Base-by-base conservation (phyloP, 37 sponge, comb jelly and placozoan genomes). In the Haliclona indistincta region DNA sequence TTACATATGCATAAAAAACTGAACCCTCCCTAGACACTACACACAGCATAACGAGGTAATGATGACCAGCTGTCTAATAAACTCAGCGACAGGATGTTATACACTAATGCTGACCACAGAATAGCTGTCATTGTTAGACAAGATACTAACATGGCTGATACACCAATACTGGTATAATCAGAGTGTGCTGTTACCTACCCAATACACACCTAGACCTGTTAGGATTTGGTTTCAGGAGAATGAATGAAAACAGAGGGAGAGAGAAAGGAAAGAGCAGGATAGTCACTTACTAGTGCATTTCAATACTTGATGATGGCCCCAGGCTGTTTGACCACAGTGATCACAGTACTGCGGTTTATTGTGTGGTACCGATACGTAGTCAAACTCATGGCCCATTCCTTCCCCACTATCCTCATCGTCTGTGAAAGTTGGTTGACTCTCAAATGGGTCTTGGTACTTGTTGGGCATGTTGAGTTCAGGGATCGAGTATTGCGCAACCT, bases 341-440 rank as follows among this genome's bases (percentile, higher is more conserved):
- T 76, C 94, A 89, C 70, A 73, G 76, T 56, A 89, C 85, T 74
- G 86, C 55, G 73, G 76, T 42, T 67, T 82, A 67, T 71, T 85
- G 70, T 66, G 90, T 56, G 58, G 96, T 70, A 95, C 83, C 54
- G 83, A 79, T 66, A 86, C 52, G 73, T 61, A 33, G 81, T 64
- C 60, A 67, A 87, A 96, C 40, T 89, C 88, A 73, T 97, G 94
- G 0, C 92, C 94, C 0, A 45, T 39, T 4, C 58, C 60, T n/a
- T 70, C 38, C 6, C 34, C 23, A 29, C 64, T 74, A 7, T 69
- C 71, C 7, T 63, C 70, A 54, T 61, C 65, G 33, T 76, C 84
- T 0, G 70, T 37, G 33, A 35, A 76, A 52, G 47, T 68, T 6
- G 38, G 17, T 3, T 49, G 56, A 19, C 77, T 45, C 66, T 84